phyloP scores from a whole-genome alignment of 2,888 invertebrate genomes.

The Mellilla xanthometata region DNA sequence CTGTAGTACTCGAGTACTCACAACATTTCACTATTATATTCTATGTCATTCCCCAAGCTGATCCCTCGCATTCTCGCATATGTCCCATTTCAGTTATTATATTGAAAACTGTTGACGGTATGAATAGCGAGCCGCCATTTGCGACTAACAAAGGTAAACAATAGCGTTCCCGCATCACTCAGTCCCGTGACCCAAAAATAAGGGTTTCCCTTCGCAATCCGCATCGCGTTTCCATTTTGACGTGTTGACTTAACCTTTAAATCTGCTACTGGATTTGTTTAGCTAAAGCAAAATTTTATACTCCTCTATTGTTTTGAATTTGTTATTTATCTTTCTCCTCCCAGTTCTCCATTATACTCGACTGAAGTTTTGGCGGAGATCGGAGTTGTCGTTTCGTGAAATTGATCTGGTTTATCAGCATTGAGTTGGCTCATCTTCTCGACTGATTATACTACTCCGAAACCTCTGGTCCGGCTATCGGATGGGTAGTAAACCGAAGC shows the following conservation, averaged over 20 bases:
- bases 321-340: too few species aligned
- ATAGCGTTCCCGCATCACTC: conserved; percentile 58
- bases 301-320: not conserved
- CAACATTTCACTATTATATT: too few species aligned
- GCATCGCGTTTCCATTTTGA: conserved; percentile 71
- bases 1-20: too few species aligned
- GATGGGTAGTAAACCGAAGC: conserved; percentile 3
- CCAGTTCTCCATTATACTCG: too few species aligned
- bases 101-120: conserved; percentile 36
- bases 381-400: too few species aligned
- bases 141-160: conserved; percentile 57
- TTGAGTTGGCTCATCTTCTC: too few species aligned
- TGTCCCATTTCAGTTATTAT: conserved; percentile 22
- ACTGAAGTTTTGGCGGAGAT: too few species aligned
- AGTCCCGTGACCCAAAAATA: conserved; percentile 59
- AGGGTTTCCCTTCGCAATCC: conserved; percentile 53
- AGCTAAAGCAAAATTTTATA: not conserved
- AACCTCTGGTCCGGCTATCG: not conserved
- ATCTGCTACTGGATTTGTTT: conserved; percentile 17
- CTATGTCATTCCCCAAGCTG: not conserved
- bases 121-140: conserved; percentile 44
- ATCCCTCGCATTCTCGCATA: conserved; percentile 21
- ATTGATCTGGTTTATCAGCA: too few species aligned
- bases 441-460: not conserved
- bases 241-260: conserved; percentile 67